Base-by-base conservation (phyloP, 2,797 vertebrate species). In the Amniataba percoides region DNA sequence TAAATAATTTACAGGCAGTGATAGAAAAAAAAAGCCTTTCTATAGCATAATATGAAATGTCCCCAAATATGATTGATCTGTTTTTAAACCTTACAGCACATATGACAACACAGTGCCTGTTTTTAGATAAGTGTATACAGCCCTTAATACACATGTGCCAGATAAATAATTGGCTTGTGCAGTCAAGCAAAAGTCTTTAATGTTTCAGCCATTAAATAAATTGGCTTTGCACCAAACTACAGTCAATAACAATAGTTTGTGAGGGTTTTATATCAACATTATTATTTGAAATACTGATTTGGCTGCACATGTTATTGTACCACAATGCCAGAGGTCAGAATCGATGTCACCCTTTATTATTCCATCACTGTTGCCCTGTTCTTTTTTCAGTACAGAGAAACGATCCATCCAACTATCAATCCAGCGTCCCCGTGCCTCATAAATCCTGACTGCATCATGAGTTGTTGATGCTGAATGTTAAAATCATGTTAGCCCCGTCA, bases 1-100 rank as follows among this genome's bases (percentile, higher is more conserved):
- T 80, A 68, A 78, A 83, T 89, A 64, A 85, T 92, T 81, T 49
- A 87, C 31, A 68, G 34, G 31, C 40, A 48, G 43, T 81, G 87
- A 87, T 72, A 81, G 74, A 82, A 70, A 73, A n/a, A n/a, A 31
- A 31, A 5, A 74, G n/a, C 5, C 19, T 81, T 72, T 65, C 34
- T 66, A 21, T 23, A 53, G 56, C 57, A 78, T 9, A 58, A 60
- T 70, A 80, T 74, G 45, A 80, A 82, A 81, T 75, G 61, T 72
- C 65, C 21, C 46, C 0, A 4, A 48, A 5, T 19, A 76, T 71
- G 68, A 91, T 5, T 45, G 14, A 82, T 84, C 9, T 85, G 57
- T 80, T 81, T 85, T 67, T 70, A 46, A 70, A 19, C 40, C 25
- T 57, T 71, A 62, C 48, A 72, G 52, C 55, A 53, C 23, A 72